Evolutionary conservation across 2,888 invertebrate genomes (phyloP).

Genomic region (Athalia rosae): DNA sequence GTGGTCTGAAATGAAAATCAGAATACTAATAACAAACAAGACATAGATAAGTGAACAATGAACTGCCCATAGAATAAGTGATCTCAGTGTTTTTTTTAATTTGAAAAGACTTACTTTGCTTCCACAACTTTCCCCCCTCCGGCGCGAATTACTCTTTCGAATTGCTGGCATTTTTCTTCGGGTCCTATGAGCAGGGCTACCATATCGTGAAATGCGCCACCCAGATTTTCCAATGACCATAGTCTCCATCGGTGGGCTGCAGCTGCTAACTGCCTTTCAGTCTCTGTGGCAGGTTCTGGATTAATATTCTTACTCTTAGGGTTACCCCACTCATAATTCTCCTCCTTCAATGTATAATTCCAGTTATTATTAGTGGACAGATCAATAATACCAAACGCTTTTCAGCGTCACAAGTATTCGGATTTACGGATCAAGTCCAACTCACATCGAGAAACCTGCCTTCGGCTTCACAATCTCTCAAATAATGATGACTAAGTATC

Average conservation of each 20-base stretch:
- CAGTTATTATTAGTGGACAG: too few relatives aligned
- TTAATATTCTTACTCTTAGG: conserved; percentile 77
- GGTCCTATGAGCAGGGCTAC: conserved; percentile 79
- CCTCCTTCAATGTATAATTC: conserved; percentile 78
- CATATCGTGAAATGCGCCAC: conserved; percentile 72
- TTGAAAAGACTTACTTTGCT: conserved; percentile 74
- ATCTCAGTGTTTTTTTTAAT: neutral
- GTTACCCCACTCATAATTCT: conserved; percentile 91
- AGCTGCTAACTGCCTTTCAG: conserved; percentile 74
- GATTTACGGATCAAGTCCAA: conserved; percentile 43
- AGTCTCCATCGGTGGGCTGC: conserved; percentile 84
- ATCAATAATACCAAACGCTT: conserved; percentile 1
- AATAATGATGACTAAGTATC: conserved; percentile 88
- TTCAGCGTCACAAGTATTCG: conserved; percentile 55
- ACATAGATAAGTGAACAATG: neutral
- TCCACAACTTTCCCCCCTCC: conserved; percentile 84
- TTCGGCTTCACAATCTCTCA: conserved; percentile 80
- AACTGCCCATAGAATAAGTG: neutral
- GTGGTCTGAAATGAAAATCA: conserved; percentile 61
- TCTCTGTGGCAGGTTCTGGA: conserved; percentile 72
- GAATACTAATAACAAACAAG: conserved; percentile 41
- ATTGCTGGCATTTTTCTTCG: conserved; percentile 77
- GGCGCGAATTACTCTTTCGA: conserved; percentile 83
- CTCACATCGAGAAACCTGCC: conserved; percentile 81
- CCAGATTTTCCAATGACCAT: conserved; percentile 73